Conservation (phyloP, 2,113 vertebrate species). For the Panthera tigris region DNA sequence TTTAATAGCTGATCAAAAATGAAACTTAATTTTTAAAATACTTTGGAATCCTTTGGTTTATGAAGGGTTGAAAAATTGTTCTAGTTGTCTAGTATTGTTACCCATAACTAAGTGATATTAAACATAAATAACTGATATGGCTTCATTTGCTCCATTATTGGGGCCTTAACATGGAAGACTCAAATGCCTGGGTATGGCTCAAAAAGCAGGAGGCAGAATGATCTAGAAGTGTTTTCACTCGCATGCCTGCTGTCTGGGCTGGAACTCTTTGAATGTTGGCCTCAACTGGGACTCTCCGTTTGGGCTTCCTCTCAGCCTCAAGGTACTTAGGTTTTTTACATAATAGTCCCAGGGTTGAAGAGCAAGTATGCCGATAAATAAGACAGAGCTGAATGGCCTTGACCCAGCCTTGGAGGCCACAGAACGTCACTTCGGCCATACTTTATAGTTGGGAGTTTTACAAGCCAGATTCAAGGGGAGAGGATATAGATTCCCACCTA, state of each 20-base stretch:
- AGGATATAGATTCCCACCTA: not conserved
- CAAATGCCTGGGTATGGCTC: not conserved
- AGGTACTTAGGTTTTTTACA: not conserved
- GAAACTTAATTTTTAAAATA: not conserved
- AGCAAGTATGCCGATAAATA: not conserved
- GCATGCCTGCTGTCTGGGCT: not conserved
- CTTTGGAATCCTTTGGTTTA: not conserved
- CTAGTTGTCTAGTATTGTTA: not conserved
- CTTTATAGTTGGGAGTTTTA: not conserved
- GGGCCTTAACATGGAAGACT: not conserved
- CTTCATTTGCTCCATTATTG: not conserved
- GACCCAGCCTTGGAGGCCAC: not conserved
- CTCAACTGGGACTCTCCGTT: not conserved
- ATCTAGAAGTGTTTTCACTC: not conserved
- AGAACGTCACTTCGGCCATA: not conserved
- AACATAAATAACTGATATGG: not conserved
- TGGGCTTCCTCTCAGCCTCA: not conserved
- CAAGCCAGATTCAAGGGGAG: not conserved
- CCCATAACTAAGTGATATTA: not conserved
- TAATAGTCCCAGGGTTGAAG: not conserved
- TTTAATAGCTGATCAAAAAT: not conserved
- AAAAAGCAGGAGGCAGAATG: not conserved
- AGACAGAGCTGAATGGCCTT: not conserved
- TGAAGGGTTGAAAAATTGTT: not conserved
- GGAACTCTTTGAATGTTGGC: not conserved